Evolutionary conservation across 2,888 invertebrate species (phyloP).

Genomic region (Cheilosia soror): DNA sequence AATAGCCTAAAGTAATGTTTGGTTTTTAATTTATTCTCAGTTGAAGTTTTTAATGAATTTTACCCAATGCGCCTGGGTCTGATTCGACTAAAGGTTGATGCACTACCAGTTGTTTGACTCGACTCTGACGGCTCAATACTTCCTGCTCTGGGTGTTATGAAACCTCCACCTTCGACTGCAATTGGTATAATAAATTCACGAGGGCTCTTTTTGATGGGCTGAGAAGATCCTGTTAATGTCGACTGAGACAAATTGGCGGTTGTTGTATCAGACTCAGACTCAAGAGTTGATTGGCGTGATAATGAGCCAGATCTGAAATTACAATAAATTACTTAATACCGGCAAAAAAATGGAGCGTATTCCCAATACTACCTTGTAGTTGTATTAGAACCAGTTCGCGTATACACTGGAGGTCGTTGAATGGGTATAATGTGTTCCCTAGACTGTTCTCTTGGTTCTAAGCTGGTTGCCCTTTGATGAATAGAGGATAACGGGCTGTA

Average conservation of each 20-base stretch:
- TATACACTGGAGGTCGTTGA: slow-evolving; percentile 84
- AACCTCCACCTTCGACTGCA: slow-evolving; percentile 95
- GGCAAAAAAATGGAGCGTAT: background rate
- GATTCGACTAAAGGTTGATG: slow-evolving; percentile 84
- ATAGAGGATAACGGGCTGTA: slow-evolving; percentile 82
- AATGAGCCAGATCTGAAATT: slow-evolving; percentile 80
- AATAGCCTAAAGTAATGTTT: slow-evolving; percentile 84
- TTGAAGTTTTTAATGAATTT: slow-evolving; percentile 61
- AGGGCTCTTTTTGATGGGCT: slow-evolving; percentile 94
- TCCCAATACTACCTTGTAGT: slow-evolving; percentile 79
- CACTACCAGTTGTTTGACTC: slow-evolving; percentile 85
- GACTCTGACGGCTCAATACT: slow-evolving; percentile 91
- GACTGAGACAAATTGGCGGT: slow-evolving; percentile 85
- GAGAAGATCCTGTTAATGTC: slow-evolving; percentile 84
- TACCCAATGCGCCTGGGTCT: slow-evolving; percentile 89
- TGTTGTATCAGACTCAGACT: slow-evolving; percentile 88
- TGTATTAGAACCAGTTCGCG: slow-evolving; percentile 81
- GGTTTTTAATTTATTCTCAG: background rate
- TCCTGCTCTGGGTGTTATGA: slow-evolving; percentile 87
- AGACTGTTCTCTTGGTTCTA: slow-evolving; percentile 84
- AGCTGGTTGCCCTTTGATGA: slow-evolving; percentile 85
- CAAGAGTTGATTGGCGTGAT: slow-evolving; percentile 87
- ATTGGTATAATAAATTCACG: slow-evolving; percentile 97
- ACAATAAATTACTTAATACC: background rate
- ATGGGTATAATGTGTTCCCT: slow-evolving; percentile 89